Evolutionary conservation across 2,113 vertebrate genomes (phyloP).

Genomic region (Strix aluco): DNA sequence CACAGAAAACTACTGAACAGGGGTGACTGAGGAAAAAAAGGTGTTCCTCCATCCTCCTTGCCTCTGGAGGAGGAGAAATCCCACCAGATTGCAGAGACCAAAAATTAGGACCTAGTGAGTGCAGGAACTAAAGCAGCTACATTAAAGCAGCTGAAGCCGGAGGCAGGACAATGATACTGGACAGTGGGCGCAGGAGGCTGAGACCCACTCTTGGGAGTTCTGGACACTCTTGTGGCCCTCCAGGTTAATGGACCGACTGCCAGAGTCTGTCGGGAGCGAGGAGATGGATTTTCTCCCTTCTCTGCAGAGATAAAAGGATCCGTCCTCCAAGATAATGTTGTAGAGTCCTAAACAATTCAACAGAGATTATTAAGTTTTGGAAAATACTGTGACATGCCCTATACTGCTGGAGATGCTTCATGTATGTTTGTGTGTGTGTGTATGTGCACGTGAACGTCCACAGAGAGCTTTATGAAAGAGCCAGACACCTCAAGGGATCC

Average conservation of each 20-base stretch:
- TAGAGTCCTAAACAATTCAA: background rate
- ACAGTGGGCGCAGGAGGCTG: background rate
- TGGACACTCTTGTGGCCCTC: background rate
- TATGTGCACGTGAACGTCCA: background rate
- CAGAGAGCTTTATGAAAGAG: background rate
- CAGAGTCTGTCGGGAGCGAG: rapidly evolving
- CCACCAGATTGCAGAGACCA: background rate
- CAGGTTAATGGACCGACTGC: background rate
- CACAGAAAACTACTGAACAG: background rate
- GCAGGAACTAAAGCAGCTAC: background rate
- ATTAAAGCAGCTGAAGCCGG: background rate
- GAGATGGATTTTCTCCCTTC: background rate
- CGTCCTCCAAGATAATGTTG: rapidly evolving
- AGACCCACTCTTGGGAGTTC: background rate
- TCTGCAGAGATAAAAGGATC: background rate
- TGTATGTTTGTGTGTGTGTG: background rate
- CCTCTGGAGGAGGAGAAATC: background rate
- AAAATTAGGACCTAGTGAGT: background rate
- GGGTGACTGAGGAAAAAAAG: background rate
- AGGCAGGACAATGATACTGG: background rate
- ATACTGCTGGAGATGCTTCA: background rate
- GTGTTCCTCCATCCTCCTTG: background rate
- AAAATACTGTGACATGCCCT: background rate
- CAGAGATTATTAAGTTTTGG: background rate
- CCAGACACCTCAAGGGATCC: background rate